Evolutionary conservation across 1,140 invertebrate genomes (phyloP).

Genomic region (Elysia chlorotica): DNA sequence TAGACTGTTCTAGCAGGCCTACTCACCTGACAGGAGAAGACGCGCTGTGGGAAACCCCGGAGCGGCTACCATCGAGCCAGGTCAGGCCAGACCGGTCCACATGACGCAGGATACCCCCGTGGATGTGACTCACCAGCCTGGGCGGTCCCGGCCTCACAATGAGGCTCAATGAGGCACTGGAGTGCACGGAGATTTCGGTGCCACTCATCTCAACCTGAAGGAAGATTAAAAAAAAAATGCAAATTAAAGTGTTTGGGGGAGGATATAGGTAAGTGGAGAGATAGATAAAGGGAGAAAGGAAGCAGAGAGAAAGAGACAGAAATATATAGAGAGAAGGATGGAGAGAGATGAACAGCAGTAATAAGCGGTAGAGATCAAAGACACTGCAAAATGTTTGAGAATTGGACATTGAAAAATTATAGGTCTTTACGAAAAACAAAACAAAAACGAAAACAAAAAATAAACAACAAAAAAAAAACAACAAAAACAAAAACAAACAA

Average conservation of each 20-base stretch:
- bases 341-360: not conserved
- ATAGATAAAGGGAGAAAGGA: not conserved
- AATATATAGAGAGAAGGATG: not conserved
- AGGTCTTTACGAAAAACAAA: not conserved
- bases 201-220: conserved; percentile 34
- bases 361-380: too few species aligned
- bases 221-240: not conserved
- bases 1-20: not conserved
- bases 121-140: conserved; percentile 26
- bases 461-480: not conserved
- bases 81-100: conserved; percentile 15
- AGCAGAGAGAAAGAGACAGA: too few species aligned
- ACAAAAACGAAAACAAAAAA: not conserved
- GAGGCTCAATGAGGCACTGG: conserved; percentile 13
- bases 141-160: conserved; percentile 24
- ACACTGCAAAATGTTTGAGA: too few species aligned
- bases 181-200: conserved; percentile 34
- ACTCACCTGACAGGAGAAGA: conserved; percentile 12
- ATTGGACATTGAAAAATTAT: too few species aligned
- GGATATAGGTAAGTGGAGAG: not conserved
- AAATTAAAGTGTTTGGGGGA: not conserved
- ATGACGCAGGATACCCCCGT: conserved; percentile 30
- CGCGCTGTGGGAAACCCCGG: conserved; percentile 28
- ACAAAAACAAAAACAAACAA: not conserved
- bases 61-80: conserved; percentile 30